Evolutionary conservation across 37 sponge, comb jelly and placozoan species (phyloP), one percentile per base, ranked within the genome.

Genomic region (Spongilla lacustris): DNA sequence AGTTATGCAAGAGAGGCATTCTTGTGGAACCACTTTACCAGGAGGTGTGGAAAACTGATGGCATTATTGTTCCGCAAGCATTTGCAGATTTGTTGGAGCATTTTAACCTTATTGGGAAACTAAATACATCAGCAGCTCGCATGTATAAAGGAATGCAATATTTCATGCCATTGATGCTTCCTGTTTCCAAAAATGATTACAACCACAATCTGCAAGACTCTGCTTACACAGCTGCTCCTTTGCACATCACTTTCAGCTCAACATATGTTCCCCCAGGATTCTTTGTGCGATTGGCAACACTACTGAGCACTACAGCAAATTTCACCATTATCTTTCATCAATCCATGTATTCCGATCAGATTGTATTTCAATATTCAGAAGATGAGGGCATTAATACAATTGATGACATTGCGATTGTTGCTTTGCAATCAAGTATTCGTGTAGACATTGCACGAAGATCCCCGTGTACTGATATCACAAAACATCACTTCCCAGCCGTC

Each of bases 201-300:
- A 10, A 8, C 8, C 8, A 8, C 8, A 4, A 4, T 8, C 8
- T 10, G 8, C 46, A 46, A 10, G 46, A 46, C 8, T 4, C 46
- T 10, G 46, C 8, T 46, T 8, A 10, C 46, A 46, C 46, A 10
- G 86, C 91, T 11, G 22, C 76, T 68, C 50, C 91, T 29, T 36
- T 91, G 26, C 79, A 77, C 34, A 5, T 91, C 22, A 8, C 28
- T 11, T 91, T 91, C 78, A 79, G 31, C 19, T 71, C 67, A 22
- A 26, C 14, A 1, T 81, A 80, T 78, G 83, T 91, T 1, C 91
- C 91, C 14, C 91, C 86, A 50, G 86, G 89, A 11, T 89, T 36
- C 69, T 84, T 89, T 66, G 84, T 41, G 50, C 84, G 89, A 14
- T 33, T 89, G 2, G 89, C 78, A 10, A 69, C 80, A 35, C 0